Evolutionary conservation across 2,888 invertebrate genomes (phyloP).

Genomic region (Agapetus fuscipes): DNA sequence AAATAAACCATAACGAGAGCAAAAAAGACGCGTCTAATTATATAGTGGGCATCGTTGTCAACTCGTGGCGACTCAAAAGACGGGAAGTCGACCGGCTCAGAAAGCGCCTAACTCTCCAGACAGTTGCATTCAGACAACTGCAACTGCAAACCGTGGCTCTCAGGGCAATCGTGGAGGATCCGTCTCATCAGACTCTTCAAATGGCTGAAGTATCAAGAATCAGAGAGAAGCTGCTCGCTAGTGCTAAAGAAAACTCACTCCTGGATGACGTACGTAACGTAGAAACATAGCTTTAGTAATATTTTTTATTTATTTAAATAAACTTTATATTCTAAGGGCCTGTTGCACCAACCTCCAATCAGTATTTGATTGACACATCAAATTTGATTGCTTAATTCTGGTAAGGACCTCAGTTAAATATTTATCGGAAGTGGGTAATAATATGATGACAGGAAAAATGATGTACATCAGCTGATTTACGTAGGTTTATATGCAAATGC

Average conservation of each 20-base stretch:
- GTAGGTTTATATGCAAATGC: no score
- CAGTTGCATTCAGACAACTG: slow-evolving; percentile 6
- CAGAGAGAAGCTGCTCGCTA: slow-evolving; percentile 2
- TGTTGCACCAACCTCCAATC: neutral
- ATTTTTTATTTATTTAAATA: no score
- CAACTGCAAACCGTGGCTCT: slow-evolving; percentile 4
- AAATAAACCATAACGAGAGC: slow-evolving; percentile 20
- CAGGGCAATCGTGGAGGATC: no score
- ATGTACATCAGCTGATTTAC: no score
- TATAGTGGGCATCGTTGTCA: slow-evolving; percentile 13
- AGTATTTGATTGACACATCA: neutral
- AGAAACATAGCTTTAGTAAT: no score
- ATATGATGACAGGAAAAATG: no score
- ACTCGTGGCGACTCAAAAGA: slow-evolving; percentile 14
- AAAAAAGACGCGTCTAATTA: slow-evolving; percentile 17
- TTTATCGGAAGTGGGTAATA: no score
- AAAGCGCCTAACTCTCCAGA: slow-evolving; percentile 13
- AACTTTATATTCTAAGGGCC: neutral
- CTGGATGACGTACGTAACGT: slow-evolving; percentile 18
- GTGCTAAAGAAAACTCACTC: slow-evolving; percentile 4
- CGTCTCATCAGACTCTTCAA: no score
- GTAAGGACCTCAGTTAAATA: no score
- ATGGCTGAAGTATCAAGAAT: slow-evolving; percentile 13
- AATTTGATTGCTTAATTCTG: no score
- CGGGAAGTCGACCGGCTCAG: slow-evolving; percentile 13